phyloP scores from a whole-genome alignment of 2,888 invertebrate species.

The Herminia tarsipennalis region DNA sequence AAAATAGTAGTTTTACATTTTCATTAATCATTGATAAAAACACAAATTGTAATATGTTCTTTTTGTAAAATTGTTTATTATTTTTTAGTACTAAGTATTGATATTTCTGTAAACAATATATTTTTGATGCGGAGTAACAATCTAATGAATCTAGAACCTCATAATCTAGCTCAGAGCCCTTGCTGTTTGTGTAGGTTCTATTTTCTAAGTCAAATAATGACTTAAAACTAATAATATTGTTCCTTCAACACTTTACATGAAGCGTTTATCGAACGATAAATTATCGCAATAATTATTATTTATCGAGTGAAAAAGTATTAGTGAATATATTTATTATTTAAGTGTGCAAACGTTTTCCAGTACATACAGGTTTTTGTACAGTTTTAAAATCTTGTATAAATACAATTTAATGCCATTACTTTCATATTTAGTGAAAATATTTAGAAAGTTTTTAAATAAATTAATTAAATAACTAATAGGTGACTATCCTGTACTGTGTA shows the following conservation, averaged over 20 bases:
- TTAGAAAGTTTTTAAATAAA: conserved; percentile 62
- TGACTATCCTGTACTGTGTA: conserved; percentile 67
- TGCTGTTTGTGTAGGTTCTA: conserved; percentile 68
- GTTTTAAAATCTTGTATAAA: conserved; percentile 40
- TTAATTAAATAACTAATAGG: conserved; percentile 61
- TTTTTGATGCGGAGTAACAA: conserved; percentile 71
- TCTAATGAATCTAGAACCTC: conserved; percentile 59
- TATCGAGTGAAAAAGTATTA: conserved; percentile 15
- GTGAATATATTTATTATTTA: conserved; percentile 24
- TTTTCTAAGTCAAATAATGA: conserved; percentile 43
- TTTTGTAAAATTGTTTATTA: conserved; percentile 4
- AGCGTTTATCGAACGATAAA: conserved; percentile 42
- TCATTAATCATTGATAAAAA: conserved; percentile 28
- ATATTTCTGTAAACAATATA: conserved; percentile 17
- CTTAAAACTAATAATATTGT: conserved; percentile 32
- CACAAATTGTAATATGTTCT: conserved; percentile 10
- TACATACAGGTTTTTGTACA: conserved; percentile 63
- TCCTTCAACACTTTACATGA: conserved; percentile 46
- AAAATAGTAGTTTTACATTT: conserved; percentile 51
- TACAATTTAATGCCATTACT: conserved; percentile 45
- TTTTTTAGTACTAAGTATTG: conserved; percentile 15
- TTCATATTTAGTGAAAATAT: conserved; percentile 60
- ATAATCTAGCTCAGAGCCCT: conserved; percentile 74
- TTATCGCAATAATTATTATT: conserved; percentile 24
- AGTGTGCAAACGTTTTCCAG: conserved; percentile 40